Conservation (phyloP, 2,888 invertebrate genomes). For the Deilephila elpenor region DNA sequence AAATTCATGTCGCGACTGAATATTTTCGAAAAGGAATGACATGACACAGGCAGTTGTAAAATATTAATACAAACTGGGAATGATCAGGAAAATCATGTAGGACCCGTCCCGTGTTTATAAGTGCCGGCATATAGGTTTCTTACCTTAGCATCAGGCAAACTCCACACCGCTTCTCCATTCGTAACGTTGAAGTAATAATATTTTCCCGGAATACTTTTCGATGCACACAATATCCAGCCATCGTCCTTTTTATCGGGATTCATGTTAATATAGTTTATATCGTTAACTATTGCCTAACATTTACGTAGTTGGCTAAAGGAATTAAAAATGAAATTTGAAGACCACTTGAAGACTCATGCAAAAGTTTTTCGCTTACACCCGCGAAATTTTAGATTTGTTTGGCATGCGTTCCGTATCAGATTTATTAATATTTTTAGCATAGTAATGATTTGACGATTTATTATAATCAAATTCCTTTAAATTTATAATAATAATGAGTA, state of each 20-base stretch:
- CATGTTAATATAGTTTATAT: conserved; percentile 42
- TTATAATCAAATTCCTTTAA: too few relatives aligned
- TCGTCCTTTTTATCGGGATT: conserved; percentile 47
- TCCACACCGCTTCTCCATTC: conserved; percentile 67
- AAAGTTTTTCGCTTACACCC: conserved; percentile 56
- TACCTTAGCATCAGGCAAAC: conserved; percentile 59
- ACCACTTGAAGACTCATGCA: neutral
- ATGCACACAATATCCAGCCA: conserved; percentile 68
- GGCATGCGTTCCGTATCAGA: neutral
- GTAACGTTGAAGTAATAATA: conserved; percentile 70
- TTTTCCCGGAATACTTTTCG: conserved; percentile 69
- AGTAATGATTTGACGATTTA: neutral
- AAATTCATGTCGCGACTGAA: too few relatives aligned
- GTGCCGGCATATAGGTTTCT: conserved; percentile 26
- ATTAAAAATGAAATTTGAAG: too few relatives aligned
- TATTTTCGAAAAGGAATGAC: too few relatives aligned
- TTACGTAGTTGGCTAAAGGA: too few relatives aligned
- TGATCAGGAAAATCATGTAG: too few relatives aligned
- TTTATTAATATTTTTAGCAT: neutral
- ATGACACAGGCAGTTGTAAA: too few relatives aligned
- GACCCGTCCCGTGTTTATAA: too few relatives aligned
- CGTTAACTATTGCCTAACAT: conserved; percentile 11
- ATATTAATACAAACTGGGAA: too few relatives aligned
- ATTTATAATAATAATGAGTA: too few relatives aligned
- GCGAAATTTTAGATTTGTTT: conserved; percentile 48